These are phyloP conservation scores for Meandrina meandrites DNA, from an alignment of 92 coral and sea anemone genomes.

Conservation along the genomic window DNA sequence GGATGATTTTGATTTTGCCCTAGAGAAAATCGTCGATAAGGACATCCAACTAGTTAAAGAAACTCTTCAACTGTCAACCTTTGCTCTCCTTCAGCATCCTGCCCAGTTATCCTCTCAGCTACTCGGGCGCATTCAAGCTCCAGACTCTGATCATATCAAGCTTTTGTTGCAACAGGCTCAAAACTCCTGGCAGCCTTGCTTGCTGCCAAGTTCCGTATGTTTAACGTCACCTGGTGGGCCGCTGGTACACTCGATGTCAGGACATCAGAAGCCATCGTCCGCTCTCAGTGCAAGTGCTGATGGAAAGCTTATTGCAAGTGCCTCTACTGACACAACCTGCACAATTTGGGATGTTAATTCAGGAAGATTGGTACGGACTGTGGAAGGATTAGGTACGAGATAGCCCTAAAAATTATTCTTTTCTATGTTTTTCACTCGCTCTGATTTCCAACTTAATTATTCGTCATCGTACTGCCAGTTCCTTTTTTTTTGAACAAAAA, in stretches of 20 bases:
- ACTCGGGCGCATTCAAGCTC: constrained; percentile 54
- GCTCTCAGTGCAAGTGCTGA: constrained; percentile 71
- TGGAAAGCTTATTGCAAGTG: constrained; percentile 69
- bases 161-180: constrained; percentile 47
- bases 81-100: constrained; percentile 66
- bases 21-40: constrained; percentile 48
- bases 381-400: constrained; percentile 60
- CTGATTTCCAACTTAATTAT: too few species aligned
- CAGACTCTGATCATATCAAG: constrained; percentile 30
- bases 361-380: constrained; percentile 66
- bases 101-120: constrained; percentile 73
- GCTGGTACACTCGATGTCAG: constrained; percentile 75
- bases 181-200: constrained; percentile 45
- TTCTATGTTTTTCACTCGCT: too few species aligned
- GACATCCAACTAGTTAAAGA: constrained; percentile 78
- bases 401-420: neutral
- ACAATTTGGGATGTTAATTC: constrained; percentile 69
- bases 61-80: constrained; percentile 75
- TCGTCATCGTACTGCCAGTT: too few species aligned
- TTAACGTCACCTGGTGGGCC: constrained; percentile 86
- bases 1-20: constrained; percentile 75
- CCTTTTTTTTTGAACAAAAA: too few species aligned
- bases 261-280: constrained; percentile 61
- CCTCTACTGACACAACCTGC: constrained; percentile 62
- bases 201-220: constrained; percentile 66